These are phyloP conservation scores for Diachasma alloeum DNA, from an alignment of 1,140 invertebrate genomes.

Conservation along the genomic window DNA sequence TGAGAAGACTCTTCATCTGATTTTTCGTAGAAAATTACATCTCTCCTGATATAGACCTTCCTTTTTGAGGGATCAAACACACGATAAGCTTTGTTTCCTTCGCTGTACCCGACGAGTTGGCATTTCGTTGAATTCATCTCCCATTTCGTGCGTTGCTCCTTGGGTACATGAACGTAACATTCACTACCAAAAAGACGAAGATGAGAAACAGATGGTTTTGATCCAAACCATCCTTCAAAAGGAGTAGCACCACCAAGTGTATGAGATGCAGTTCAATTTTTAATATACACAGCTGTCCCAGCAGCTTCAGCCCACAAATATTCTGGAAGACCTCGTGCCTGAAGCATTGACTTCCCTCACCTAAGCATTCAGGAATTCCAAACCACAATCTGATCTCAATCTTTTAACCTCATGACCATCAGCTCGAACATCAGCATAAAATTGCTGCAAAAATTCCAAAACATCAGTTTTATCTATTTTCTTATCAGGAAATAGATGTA, in stretches of 20 bases:
- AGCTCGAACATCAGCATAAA: neutral
- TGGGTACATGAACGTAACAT: conserved; percentile 38
- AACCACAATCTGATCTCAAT: conserved; percentile 5
- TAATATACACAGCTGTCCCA: conserved; percentile 21
- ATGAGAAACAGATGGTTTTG: conserved; percentile 43
- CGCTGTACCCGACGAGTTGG: too few relatives aligned
- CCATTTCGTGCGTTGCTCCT: conserved; percentile 36
- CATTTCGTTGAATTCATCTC: conserved; percentile 33
- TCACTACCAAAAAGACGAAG: conserved; percentile 38
- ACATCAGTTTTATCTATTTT: neutral
- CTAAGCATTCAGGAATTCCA: neutral
- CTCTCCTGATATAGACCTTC: conserved; percentile 40
- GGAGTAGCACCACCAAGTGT: neutral
- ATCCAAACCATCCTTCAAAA: conserved; percentile 22
- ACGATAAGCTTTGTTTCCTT: conserved; percentile 42
- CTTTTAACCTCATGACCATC: neutral
- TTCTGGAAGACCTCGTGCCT: conserved; percentile 18
- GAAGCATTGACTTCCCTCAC: conserved; percentile 22
- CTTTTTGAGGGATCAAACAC: conserved; percentile 38
- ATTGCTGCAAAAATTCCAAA: neutral
- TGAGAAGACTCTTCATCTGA: neutral
- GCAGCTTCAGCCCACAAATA: conserved; percentile 37
- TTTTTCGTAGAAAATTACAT: conserved; percentile 31
- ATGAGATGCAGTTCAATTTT: conserved; percentile 17
- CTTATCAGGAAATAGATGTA: neutral